Evolutionary conservation across 2,113 vertebrate species (phyloP), one percentile per base, ranked within the genome.

Genomic region (Macrotus californicus): DNA sequence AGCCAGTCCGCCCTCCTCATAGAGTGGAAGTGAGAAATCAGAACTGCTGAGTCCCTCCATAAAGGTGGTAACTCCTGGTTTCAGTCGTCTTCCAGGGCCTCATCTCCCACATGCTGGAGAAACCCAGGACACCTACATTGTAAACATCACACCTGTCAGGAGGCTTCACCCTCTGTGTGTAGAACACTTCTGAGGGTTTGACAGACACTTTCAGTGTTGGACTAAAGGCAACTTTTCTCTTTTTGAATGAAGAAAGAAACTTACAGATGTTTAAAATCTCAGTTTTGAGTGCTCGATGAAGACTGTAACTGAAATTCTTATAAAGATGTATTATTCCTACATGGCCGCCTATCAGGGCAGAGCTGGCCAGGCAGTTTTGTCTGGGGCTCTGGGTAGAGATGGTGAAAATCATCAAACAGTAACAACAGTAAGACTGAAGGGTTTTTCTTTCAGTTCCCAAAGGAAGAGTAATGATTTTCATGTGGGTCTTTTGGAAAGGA

Each of bases 391-490:
- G 39, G 34, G 26, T 48, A 34, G 43, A 41, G 52, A 52, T 19
- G 7, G 69, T 70, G 24, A 19, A 59, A 54, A 9, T 69, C 29
- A 10, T 66, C 6, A 18, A 10, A 13, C 7, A 22, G 14, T 1
- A 75, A 12, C 54, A 54, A 5, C 6, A 29, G n/a, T 18, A n/a
- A 31, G 26, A 52, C 69, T 15, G 34, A 39, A 67, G 43, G 41
- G 8, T 6, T 66, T 73, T 54, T 41, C 31, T 67, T 69, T 61
- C 29, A 24, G 15, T 80, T 90, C 76, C 46, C 72, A 87, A 93
- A 97, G 29, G 76, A 91, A 93, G 79, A 59, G 70, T 26, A 41
- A 87, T 6, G 9, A 9, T 77, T 84, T 79, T 75, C 84, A 89
- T 0, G 66, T 70, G 13, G 66, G 12, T 31, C 5, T 93, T 95